Conservation (phyloP, 1,140 invertebrate species). For the Hylaeus anthracinus region DNA sequence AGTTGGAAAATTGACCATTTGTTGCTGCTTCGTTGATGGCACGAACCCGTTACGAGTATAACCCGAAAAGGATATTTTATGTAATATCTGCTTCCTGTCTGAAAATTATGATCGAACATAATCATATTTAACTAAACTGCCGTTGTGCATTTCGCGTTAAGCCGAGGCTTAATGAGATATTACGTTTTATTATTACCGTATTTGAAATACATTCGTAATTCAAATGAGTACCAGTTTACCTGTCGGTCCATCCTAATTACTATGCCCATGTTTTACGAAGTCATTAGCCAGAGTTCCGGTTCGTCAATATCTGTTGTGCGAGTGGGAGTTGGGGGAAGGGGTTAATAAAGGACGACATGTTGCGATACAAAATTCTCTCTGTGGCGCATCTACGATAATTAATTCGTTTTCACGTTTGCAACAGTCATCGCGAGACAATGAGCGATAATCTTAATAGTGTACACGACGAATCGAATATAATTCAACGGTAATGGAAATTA, state of each 20-base stretch:
- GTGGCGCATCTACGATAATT: neutral
- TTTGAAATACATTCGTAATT: neutral
- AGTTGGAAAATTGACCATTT: neutral
- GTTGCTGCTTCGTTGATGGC: too few species aligned
- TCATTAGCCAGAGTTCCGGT: constrained; percentile 4
- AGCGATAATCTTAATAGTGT: neutral
- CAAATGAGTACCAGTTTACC: neutral
- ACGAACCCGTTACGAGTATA: too few species aligned
- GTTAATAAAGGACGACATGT: neutral
- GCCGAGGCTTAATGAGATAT: neutral
- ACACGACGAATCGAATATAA: neutral
- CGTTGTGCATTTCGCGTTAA: neutral
- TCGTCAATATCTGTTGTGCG: neutral
- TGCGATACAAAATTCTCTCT: neutral
- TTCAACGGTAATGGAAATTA: neutral
- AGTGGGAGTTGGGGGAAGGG: too few species aligned
- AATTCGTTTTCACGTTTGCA: neutral
- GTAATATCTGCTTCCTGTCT: neutral
- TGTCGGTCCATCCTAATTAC: constrained; percentile 12
- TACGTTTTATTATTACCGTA: neutral
- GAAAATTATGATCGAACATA: neutral
- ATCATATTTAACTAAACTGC: neutral
- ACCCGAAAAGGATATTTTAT: neutral
- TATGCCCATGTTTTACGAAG: constrained; percentile 13
- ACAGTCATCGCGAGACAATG: neutral